phyloP scores from a whole-genome alignment of 2,113 vertebrate species.

The Microtus montanus region DNA sequence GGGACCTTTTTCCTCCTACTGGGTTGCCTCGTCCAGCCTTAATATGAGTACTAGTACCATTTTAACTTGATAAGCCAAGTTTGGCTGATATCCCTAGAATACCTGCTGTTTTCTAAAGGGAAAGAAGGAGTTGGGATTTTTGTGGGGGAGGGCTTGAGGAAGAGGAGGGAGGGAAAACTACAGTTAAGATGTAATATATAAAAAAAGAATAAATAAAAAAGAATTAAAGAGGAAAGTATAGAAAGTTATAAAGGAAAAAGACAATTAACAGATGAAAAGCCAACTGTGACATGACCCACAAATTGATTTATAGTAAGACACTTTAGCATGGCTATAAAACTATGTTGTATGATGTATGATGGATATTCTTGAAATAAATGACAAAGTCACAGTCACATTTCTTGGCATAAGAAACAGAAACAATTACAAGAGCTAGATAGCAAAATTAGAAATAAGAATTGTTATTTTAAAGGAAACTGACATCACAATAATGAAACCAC shows the following conservation, averaged over 20 bases:
- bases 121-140: neutral
- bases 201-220: neutral
- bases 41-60: neutral
- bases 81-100: neutral
- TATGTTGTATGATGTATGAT: neutral
- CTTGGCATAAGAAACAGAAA: neutral
- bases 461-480: neutral
- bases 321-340: neutral
- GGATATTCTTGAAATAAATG: constrained; percentile 3
- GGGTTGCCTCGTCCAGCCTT: no score
- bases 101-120: neutral
- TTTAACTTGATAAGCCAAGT: neutral
- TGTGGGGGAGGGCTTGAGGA: neutral
- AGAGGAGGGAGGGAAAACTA: neutral
- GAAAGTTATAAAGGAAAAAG: neutral
- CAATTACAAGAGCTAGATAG: neutral
- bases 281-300: neutral
- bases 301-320: constrained; percentile 23
- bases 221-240: neutral
- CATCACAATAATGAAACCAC: neutral
- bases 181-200: neutral
- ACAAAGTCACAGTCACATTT: neutral
- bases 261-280: neutral
- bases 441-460: constrained; percentile 22
- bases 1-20: neutral